Evolutionary conservation across 1,140 invertebrate genomes (phyloP), one percentile per base, ranked within the genome.

Genomic region (Formica selysi): DNA sequence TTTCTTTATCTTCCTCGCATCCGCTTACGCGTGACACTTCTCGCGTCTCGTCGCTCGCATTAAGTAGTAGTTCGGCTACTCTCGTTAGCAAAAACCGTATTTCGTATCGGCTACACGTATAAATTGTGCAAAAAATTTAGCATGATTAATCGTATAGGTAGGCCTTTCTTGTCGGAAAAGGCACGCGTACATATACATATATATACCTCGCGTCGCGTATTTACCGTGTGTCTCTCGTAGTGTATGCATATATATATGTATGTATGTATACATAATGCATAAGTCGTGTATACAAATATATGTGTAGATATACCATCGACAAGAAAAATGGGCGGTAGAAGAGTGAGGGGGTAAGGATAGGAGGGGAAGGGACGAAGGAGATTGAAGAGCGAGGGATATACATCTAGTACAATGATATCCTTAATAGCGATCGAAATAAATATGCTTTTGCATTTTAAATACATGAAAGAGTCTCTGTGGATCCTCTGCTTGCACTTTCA

Each of bases 101-200:
- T 26, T 80, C 88, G 54, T 87, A 87, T 90, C 76, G 70, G 81
- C 91, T 89, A 90, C 76, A 87, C 87, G 89, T 92, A 92, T 90
- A 92, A 92, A 92, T 92, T 90, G 92, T 92, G 92, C 91, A 92
- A 92, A 92, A 92, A 91, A 91, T 89, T 79, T 88, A 91, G 87
- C 90, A 89, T 92, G 84, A 88, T 90, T 87, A 90, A 86, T 83
- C 74, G 54, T 89, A 51, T 51, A 87, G 64, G 65, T 91, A 91
- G 90, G 88, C 89, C 87, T 84, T 88, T 88, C 65, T 85, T 88
- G 13, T 90, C 61, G 57, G 74, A 90, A 89, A 93, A 92, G 89
- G 86, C 88, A 92, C 91, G 80, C 90, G 90, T 86, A 90, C 84
- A 89, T 88, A 91, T 85, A 84, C 84, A 85, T 68, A 89, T 73